phyloP scores from a whole-genome alignment of 2,113 vertebrate genomes.

The Toxostoma redivivum region DNA sequence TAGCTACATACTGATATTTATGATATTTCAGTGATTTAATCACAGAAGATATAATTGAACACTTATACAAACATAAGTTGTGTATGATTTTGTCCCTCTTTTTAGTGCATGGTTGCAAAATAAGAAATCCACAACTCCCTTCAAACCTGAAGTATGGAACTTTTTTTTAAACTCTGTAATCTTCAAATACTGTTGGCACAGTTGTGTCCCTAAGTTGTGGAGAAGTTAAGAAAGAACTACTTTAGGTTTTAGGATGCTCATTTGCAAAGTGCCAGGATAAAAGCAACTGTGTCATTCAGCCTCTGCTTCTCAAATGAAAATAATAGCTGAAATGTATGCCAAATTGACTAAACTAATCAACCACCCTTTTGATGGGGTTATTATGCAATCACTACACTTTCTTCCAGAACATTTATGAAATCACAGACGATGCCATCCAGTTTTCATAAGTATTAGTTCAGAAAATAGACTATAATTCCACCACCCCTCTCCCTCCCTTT shows the following conservation, averaged over 20 bases:
- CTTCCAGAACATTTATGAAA: slow-evolving; percentile 68
- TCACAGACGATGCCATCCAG: slow-evolving; percentile 28
- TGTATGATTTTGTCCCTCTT: background rate
- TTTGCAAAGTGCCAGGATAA: background rate
- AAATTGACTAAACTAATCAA: slow-evolving; percentile 67
- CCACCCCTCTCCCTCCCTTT: background rate
- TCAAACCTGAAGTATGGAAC: background rate
- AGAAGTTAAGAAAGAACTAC: background rate
- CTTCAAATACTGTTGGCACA: background rate
- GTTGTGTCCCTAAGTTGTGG: background rate
- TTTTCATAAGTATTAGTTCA: slow-evolving; percentile 58
- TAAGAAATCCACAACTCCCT: background rate
- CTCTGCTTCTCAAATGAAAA: slow-evolving; percentile 55
- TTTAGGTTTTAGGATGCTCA: background rate
- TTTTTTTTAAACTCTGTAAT: background rate
- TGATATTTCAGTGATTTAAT: background rate
- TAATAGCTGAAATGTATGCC: slow-evolving; percentile 61
- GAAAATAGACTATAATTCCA: slow-evolving; percentile 44
- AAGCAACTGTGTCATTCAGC: slow-evolving; percentile 3
- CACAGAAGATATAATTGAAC: background rate
- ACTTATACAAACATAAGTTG: background rate
- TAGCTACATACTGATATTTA: background rate
- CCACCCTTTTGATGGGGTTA: slow-evolving; percentile 45
- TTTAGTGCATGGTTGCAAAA: background rate
- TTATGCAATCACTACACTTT: slow-evolving; percentile 64